Evolutionary conservation across 2,888 invertebrate genomes (phyloP), one percentile per base, ranked within the genome.

Genomic region (Oasisia sp.): DNA sequence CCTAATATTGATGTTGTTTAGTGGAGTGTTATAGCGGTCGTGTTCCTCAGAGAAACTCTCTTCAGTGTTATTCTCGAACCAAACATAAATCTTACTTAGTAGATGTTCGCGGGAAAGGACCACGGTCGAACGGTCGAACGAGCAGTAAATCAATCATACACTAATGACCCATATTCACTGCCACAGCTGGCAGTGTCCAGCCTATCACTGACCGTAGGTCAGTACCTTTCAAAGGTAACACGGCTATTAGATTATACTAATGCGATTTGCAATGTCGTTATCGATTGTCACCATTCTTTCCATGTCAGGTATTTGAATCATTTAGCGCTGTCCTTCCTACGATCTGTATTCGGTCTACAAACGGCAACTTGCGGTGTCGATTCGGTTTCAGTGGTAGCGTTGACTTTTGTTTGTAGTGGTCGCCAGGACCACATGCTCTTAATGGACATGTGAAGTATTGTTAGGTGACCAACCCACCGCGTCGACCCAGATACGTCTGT

Each of bases 81-180:
- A 19, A 7, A 27, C n/a, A 74, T 19, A 74, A 74, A 74, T 74
- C 74, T n/a, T n/a, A 74, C 74, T n/a, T 27, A 74, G 74, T 27
- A 7, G 74, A 27, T 27, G n/a, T 74, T n/a, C n/a, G n/a, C 5
- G 1, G 27, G 27, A 74, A 19, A 74, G 27, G 19, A 74, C 27
- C 7, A 74, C 74, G 74, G 74, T 74, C 74, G 74, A 74, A 74
- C 74, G 74, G 74, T 74, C 74, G 74, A 74, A 74, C 50, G 50
- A 9, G 27, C 74, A 74, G 19, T 74, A 74, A 19, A 74, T 74
- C 74, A 74, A 74, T 74, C 74, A 74, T n/a, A 74, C 74, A 27
- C 74, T n/a, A 74, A 7, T 74, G 74, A 74, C 74, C 74, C 74
- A 74, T 74, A 74, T 74, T 19, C 74, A 74, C 27, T 19, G 74